These are phyloP conservation scores for Choloepus hoffmanni DNA, from an alignment of 2,113 vertebrate species.

Conservation along the genomic window DNA sequence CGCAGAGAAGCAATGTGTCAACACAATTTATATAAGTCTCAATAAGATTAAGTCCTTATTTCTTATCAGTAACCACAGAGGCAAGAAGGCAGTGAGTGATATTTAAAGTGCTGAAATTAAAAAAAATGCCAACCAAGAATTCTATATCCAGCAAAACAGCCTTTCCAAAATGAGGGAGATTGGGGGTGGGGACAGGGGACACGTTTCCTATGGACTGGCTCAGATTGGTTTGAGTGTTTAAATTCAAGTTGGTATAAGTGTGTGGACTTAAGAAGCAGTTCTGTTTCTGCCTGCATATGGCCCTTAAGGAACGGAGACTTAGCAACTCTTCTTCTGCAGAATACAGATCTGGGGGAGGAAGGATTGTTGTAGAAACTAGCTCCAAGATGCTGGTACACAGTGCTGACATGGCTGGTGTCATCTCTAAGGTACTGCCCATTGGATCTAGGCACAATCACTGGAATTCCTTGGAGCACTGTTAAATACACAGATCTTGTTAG, in stretches of 20 bases:
- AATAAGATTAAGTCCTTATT: too few relatives aligned
- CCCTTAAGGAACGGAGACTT: background rate
- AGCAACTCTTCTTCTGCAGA: background rate
- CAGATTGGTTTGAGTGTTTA: background rate
- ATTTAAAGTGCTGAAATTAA: too few relatives aligned
- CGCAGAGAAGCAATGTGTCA: too few relatives aligned
- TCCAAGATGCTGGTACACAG: background rate
- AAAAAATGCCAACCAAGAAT: too few relatives aligned
- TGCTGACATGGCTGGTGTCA: background rate
- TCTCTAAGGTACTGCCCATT: slow-evolving; percentile 49
- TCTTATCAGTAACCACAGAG: too few relatives aligned
- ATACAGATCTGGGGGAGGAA: background rate
- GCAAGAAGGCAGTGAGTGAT: too few relatives aligned
- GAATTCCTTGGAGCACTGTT: slow-evolving; percentile 69
- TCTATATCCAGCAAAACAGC: too few relatives aligned
- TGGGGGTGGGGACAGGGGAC: background rate
- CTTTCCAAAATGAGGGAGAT: background rate
- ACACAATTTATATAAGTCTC: too few relatives aligned
- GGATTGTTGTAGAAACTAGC: background rate
- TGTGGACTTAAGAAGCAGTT: background rate
- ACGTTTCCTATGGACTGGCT: background rate
- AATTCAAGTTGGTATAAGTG: background rate
- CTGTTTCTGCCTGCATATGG: background rate
- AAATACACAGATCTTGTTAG: background rate
- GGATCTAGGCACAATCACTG: slow-evolving; percentile 61